Percentiles rank a stretch among this genome's conserved stretches.
These are phyloP conservation scores for Stigmatopora argus DNA, from an alignment of 2,113 vertebrate species.

Conservation along the genomic window DNA sequence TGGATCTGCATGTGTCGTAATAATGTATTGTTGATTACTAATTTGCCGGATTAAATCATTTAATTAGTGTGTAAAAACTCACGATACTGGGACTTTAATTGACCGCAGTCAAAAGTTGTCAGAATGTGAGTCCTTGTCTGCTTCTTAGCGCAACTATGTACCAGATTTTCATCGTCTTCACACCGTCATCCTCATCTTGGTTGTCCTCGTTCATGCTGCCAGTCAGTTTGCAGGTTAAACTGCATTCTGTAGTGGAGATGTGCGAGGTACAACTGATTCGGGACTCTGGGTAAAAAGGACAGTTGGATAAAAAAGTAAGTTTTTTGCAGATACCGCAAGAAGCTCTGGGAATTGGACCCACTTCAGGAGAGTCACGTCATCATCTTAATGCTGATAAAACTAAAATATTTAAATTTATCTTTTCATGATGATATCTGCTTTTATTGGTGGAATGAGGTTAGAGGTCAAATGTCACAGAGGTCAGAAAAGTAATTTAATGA, in stretches of 20 bases:
- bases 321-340: neutral
- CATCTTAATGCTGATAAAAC: neutral
- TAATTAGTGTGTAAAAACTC: no score
- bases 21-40: no score
- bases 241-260: neutral
- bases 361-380: no score
- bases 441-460: neutral
- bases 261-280: slow-evolving; percentile 1
- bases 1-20: no score
- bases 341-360: neutral
- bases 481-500: no score
- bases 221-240: slow-evolving; percentile 1
- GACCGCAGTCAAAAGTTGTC: neutral
- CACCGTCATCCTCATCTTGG: neutral
- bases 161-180: neutral
- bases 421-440: neutral
- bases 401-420: no score
- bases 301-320: neutral
- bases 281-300: neutral
- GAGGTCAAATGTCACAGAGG: no score
- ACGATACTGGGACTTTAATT: no score
- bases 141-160: neutral
- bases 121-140: neutral
- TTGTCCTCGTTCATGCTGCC: neutral
- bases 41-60: no score